Percentiles rank a stretch among this genome's conserved stretches.
These are phyloP conservation scores for Leptatherina wallacei DNA, from an alignment of 2,797 vertebrate genomes.

Conservation along the genomic window DNA sequence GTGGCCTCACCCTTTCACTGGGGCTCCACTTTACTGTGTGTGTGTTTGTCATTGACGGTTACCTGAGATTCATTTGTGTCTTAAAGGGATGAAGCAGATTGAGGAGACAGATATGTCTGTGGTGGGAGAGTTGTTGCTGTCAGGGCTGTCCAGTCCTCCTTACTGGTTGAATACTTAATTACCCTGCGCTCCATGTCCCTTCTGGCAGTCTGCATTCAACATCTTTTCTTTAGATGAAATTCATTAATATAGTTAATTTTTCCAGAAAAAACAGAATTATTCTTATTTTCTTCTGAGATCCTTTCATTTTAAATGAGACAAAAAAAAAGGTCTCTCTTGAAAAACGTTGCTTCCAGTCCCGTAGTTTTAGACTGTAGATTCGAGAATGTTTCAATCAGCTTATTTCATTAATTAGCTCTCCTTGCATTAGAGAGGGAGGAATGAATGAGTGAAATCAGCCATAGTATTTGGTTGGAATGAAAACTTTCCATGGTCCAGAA, in stretches of 20 bases:
- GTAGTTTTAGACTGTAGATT: slow-evolving; percentile 19
- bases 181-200: slow-evolving; percentile 26
- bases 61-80: slow-evolving; percentile 50
- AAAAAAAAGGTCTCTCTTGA: slow-evolving; percentile 14
- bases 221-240: slow-evolving; percentile 3
- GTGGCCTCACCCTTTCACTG: slow-evolving; percentile 21
- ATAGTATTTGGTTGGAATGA: slow-evolving; percentile 44
- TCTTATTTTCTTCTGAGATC: slow-evolving; percentile 3
- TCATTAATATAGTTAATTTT: neutral
- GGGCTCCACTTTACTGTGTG: slow-evolving; percentile 22
- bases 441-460: slow-evolving; percentile 58
- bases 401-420: slow-evolving; percentile 62
- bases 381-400: slow-evolving; percentile 40
- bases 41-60: slow-evolving; percentile 45
- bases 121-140: slow-evolving; percentile 68
- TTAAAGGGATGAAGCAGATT: slow-evolving; percentile 51
- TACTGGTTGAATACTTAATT: slow-evolving; percentile 60
- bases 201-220: slow-evolving; percentile 8
- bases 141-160: slow-evolving; percentile 62
- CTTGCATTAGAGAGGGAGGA: slow-evolving; percentile 50
- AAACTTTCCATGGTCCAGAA: slow-evolving; percentile 13
- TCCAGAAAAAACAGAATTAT: neutral
- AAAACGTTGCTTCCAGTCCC: slow-evolving; percentile 15
- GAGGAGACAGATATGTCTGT: slow-evolving; percentile 57
- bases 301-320: neutral